These are phyloP conservation scores for Heteropelma amictum DNA, from an alignment of 2,888 invertebrate species.

Conservation along the genomic window DNA sequence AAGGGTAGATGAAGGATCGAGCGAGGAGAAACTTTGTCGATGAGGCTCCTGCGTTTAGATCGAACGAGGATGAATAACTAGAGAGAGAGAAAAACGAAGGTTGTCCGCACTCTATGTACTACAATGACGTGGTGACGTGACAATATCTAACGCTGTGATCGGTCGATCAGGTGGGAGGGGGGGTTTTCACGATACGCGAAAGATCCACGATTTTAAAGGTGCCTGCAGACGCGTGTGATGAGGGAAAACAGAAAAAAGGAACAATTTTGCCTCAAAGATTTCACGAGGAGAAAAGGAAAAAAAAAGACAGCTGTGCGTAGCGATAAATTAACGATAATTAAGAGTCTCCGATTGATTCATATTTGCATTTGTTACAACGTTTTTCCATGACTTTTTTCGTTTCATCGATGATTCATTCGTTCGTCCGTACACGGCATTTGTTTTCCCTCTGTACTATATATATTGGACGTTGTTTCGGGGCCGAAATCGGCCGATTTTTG, in stretches of 20 bases:
- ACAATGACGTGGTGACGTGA: conserved; percentile 66
- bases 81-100: conserved; percentile 34
- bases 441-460: too few species aligned
- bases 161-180: conserved; percentile 58
- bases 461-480: too few species aligned
- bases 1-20: conserved; percentile 20
- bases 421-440: conserved; percentile 17
- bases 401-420: background rate
- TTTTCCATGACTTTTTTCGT: conserved; percentile 15
- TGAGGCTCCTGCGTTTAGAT: conserved; percentile 56
- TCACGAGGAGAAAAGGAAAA: conserved; percentile 20
- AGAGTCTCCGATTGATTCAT: conserved; percentile 6
- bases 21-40: conserved; percentile 57
- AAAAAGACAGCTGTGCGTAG: background rate
- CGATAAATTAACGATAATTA: background rate
- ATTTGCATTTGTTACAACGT: background rate
- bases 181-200: conserved; percentile 41
- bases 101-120: conserved; percentile 60
- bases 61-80: conserved; percentile 9
- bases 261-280: conserved; percentile 30
- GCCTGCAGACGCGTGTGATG: conserved; percentile 51
- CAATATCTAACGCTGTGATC: conserved; percentile 71
- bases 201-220: conserved; percentile 37
- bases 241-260: conserved; percentile 1
- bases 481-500: too few species aligned